These are phyloP conservation scores for Bryconaethiops microstoma DNA, from an alignment of 2,797 vertebrate species.

Conservation along the genomic window DNA sequence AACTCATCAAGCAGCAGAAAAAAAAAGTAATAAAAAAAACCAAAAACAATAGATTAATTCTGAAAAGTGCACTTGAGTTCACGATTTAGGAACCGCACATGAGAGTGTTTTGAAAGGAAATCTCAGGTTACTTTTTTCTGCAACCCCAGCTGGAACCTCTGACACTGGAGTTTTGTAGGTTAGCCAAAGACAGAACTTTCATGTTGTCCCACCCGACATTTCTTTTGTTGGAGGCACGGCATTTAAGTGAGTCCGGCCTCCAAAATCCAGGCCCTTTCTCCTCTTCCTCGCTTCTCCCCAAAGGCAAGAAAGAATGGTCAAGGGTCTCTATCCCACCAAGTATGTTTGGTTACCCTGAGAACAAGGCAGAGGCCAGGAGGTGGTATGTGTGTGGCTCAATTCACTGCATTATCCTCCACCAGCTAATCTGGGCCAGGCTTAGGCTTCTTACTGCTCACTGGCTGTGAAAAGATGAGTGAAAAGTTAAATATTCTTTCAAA, in stretches of 20 bases:
- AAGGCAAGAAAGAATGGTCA: constrained; percentile 78
- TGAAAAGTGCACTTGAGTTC: constrained; percentile 4
- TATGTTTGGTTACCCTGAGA: constrained; percentile 77
- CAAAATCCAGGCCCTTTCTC: constrained; percentile 71
- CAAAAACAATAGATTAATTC: neutral
- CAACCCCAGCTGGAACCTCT: constrained; percentile 58
- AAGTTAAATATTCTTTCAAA: constrained; percentile 86
- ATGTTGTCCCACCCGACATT: constrained; percentile 69
- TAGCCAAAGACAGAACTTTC: constrained; percentile 65
- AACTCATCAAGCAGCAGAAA: neutral
- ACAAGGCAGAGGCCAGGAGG: constrained; percentile 74
- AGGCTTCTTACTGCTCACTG: constrained; percentile 70
- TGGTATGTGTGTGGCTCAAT: constrained; percentile 76
- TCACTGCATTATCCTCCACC: constrained; percentile 79
- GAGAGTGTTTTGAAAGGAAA: constrained; percentile 30
- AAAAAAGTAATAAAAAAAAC: neutral
- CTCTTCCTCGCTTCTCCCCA: constrained; percentile 62
- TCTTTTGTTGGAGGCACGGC: constrained; percentile 70
- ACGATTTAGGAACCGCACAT: constrained; percentile 8
- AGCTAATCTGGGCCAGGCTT: constrained; percentile 83
- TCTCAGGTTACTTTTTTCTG: constrained; percentile 13
- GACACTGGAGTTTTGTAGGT: constrained; percentile 64
- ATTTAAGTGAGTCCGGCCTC: constrained; percentile 73
- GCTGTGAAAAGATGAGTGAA: constrained; percentile 77
- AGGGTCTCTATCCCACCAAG: constrained; percentile 79